Percentiles rank a stretch among this genome's conserved stretches.
Conservation (phyloP, 2,113 vertebrate species). For the Microcebus tavaratra region DNA sequence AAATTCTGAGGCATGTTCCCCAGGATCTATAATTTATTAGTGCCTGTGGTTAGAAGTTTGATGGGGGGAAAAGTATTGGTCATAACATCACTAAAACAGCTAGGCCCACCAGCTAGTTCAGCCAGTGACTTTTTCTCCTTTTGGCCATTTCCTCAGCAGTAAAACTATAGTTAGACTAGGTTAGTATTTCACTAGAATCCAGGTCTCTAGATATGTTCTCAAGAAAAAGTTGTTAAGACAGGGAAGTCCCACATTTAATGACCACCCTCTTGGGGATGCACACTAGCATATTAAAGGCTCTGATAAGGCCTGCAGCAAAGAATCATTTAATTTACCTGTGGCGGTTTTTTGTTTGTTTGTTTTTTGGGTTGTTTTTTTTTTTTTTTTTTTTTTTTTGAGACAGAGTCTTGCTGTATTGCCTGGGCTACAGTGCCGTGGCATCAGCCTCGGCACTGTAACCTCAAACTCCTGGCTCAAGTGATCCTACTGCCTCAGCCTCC, state of each 20-base stretch:
- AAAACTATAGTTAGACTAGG: background rate
- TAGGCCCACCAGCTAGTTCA: background rate
- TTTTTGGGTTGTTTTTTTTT: no score
- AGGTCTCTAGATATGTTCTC: background rate
- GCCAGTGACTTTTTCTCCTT: background rate
- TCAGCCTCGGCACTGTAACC: no score
- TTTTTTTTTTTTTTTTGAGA: no score
- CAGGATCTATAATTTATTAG: background rate
- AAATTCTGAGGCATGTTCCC: background rate
- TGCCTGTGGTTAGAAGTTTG: background rate
- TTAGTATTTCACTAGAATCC: background rate
- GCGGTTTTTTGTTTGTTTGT: no score
- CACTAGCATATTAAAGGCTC: background rate
- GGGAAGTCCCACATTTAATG: background rate
- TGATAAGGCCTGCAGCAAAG: background rate
- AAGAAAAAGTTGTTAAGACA: background rate
- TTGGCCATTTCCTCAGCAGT: background rate
- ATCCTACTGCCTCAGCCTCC: no score
- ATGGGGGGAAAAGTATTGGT: background rate
- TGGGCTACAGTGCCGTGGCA: no score
- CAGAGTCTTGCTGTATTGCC: no score
- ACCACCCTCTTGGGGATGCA: background rate
- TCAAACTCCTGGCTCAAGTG: no score
- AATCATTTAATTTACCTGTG: background rate
- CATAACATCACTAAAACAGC: background rate